A percentile compares a stretch with the other conserved stretches of the same genome.
These are phyloP conservation scores for Cuniculus paca DNA, from an alignment of 2,797 vertebrate species.

Conservation along the genomic window DNA sequence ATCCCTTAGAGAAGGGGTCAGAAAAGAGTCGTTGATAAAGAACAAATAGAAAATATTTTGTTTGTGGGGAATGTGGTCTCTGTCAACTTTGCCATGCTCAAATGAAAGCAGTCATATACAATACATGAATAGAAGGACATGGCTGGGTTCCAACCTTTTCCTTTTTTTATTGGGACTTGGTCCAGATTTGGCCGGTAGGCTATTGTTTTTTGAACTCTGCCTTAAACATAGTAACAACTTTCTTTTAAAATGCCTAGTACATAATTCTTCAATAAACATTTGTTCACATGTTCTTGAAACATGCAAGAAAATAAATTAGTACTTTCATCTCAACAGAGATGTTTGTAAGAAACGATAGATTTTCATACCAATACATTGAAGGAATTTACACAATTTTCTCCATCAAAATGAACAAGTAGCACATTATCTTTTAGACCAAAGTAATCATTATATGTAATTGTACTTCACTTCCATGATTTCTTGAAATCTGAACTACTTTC, in stretches of 20 bases:
- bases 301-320: not conserved
- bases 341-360: not conserved
- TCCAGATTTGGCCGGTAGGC: not conserved
- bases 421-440: not conserved
- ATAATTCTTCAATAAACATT: not conserved
- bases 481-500: not conserved
- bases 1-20: not conserved
- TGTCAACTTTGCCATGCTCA: not conserved
- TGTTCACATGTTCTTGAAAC: conserved; percentile 14
- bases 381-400: not conserved
- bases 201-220: not conserved
- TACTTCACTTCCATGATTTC: not conserved
- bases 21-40: not conserved
- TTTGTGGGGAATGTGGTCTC: not conserved
- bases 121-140: not conserved
- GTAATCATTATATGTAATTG: not conserved
- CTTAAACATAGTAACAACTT: not conserved
- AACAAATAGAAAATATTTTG: not conserved
- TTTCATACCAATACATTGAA: not conserved
- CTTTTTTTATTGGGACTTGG: not conserved
- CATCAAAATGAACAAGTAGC: not conserved
- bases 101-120: not conserved
- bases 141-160: not conserved
- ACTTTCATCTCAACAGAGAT: not conserved
- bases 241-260: not conserved